phyloP scores from a whole-genome alignment of 2,888 invertebrate genomes.

The Drepanosiphum platanoidis region DNA sequence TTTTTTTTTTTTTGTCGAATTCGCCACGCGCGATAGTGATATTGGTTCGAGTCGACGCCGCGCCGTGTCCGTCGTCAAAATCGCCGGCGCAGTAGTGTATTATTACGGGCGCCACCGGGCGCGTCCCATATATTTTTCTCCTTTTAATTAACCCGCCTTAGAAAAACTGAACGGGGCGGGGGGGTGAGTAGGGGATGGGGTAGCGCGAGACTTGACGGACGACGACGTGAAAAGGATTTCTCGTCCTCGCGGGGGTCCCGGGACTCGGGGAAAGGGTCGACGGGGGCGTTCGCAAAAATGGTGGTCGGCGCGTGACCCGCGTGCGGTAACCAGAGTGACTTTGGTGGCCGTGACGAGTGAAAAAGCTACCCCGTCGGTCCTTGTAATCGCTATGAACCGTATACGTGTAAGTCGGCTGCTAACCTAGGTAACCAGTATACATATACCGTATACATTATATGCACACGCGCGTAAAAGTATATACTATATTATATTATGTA shows the following conservation, averaged over 20 bases:
- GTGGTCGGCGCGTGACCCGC: not conserved
- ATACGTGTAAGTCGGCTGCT: not conserved
- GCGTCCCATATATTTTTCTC: not conserved
- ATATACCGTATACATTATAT: not conserved
- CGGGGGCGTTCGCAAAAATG: not conserved
- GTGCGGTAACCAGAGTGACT: not conserved
- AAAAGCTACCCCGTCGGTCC: not conserved
- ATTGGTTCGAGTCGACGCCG: not conserved
- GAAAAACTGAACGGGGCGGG: not conserved
- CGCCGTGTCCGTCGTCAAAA: too few species aligned
- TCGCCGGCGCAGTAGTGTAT: too few species aligned
- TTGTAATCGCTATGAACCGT: not conserved
- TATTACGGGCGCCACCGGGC: not conserved
- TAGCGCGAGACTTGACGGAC: slow-evolving; percentile 26
- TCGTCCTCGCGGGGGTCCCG: not conserved
- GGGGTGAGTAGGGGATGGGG: too few species aligned
- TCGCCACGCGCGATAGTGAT: not conserved
- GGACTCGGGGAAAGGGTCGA: not conserved
- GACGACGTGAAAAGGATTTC: slow-evolving; percentile 25
- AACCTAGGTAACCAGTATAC: not conserved
- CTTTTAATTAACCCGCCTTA: slow-evolving; percentile 12
- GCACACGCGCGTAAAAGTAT: not conserved
- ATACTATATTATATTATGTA: not conserved
- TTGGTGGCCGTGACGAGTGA: not conserved
- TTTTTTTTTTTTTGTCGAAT: not conserved